Evolutionary conservation across 2,888 invertebrate species (phyloP).

Genomic region (Clostera curtula): DNA sequence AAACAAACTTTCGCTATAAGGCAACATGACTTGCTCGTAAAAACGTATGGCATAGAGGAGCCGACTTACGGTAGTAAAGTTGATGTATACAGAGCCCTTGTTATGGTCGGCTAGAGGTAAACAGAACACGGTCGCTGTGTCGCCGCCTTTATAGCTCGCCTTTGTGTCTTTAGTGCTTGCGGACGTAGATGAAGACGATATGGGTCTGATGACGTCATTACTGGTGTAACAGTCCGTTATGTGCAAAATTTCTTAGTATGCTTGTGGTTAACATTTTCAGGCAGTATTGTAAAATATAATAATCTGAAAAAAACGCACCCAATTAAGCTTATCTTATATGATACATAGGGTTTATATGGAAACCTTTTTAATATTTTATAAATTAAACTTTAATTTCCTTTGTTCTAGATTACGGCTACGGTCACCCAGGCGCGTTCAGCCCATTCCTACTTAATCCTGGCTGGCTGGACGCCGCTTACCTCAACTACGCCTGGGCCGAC

Average conservation of each 20-base stretch:
- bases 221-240: slow-evolving; percentile 31
- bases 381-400: too few species aligned
- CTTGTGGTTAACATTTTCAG: slow-evolving; percentile 1
- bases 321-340: too few species aligned
- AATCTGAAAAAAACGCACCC: too few species aligned
- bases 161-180: slow-evolving; percentile 60
- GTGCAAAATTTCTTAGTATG: too few species aligned
- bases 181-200: slow-evolving; percentile 45
- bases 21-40: slow-evolving; percentile 69
- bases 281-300: too few species aligned
- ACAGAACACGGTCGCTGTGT: slow-evolving; percentile 63
- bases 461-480: slow-evolving; percentile 89
- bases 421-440: slow-evolving; percentile 84
- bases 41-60: slow-evolving; percentile 70
- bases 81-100: slow-evolving; percentile 67
- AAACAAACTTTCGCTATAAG: slow-evolving; percentile 72
- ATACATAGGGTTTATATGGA: too few species aligned
- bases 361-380: too few species aligned
- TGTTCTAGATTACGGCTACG: slow-evolving; percentile 85
- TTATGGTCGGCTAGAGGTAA: slow-evolving; percentile 64
- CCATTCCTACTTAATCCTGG: slow-evolving; percentile 87
- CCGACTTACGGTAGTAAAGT: slow-evolving; percentile 70
- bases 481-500: slow-evolving; percentile 84
- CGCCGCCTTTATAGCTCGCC: slow-evolving; percentile 66
- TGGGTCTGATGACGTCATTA: slow-evolving; percentile 33